Evolutionary conservation across 1,140 invertebrate genomes (phyloP).

Genomic region (Hyles vespertilio): DNA sequence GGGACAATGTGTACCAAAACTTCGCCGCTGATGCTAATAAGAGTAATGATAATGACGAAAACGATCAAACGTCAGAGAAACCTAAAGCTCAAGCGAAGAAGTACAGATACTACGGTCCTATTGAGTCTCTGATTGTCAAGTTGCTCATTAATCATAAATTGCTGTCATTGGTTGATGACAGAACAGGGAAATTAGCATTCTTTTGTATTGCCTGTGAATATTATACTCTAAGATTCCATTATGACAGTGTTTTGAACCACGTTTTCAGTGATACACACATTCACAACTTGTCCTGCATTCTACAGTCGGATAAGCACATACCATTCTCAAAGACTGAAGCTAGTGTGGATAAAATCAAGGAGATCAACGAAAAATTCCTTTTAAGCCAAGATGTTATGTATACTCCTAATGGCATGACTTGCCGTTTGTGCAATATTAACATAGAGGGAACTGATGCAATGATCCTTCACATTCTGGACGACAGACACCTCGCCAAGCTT

Average conservation of each 20-base stretch:
- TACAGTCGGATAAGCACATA: slow-evolving; percentile 58
- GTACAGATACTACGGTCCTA: slow-evolving; percentile 64
- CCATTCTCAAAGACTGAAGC: slow-evolving; percentile 38
- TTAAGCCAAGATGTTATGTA: slow-evolving; percentile 40
- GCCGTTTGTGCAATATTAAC: slow-evolving; percentile 44
- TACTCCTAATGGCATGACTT: slow-evolving; percentile 31
- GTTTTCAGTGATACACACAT: slow-evolving; percentile 64
- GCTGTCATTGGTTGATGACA: slow-evolving; percentile 57
- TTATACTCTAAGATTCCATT: slow-evolving; percentile 62
- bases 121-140: slow-evolving; percentile 52
- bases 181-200: slow-evolving; percentile 64
- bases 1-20: slow-evolving; percentile 67
- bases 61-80: slow-evolving; percentile 50
- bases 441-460: slow-evolving; percentile 45
- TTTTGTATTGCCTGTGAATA: slow-evolving; percentile 68
- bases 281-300: slow-evolving; percentile 55
- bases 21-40: slow-evolving; percentile 57
- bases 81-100: slow-evolving; percentile 61
- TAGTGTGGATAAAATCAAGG: slow-evolving; percentile 50
- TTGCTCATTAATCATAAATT: slow-evolving; percentile 60
- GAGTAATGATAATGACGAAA: slow-evolving; percentile 62
- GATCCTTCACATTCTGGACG: slow-evolving; percentile 59
- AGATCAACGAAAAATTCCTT: slow-evolving; percentile 59
- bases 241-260: slow-evolving; percentile 63
- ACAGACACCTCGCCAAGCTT: slow-evolving; percentile 54